These are phyloP conservation scores for Empidonax alnorum DNA, from an alignment of 2,113 vertebrate species.

Conservation along the genomic window DNA sequence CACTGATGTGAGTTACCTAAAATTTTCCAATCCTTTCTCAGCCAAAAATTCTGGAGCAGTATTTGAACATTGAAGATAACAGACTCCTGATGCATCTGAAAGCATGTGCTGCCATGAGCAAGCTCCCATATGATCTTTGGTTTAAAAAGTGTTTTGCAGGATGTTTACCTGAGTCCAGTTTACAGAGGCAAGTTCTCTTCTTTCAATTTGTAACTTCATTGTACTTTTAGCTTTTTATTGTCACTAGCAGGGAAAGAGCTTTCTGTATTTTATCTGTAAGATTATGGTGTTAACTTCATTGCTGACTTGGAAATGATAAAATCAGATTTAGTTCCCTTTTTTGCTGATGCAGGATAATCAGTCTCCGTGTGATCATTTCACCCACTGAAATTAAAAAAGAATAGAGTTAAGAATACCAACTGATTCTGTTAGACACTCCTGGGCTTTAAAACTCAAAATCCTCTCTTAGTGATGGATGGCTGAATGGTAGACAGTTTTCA, in stretches of 20 bases:
- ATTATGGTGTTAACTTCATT: background rate
- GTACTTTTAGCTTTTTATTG: background rate
- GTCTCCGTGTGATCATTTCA: background rate
- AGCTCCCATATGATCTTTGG: constrained; percentile 90
- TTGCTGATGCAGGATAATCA: background rate
- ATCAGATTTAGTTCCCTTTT: background rate
- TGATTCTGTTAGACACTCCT: background rate
- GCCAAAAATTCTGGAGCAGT: constrained; percentile 95
- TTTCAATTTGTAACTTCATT: background rate
- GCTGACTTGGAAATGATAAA: background rate
- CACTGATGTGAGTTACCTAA: background rate
- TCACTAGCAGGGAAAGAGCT: background rate
- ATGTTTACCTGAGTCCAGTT: constrained; percentile 93
- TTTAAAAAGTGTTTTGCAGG: constrained; percentile 94
- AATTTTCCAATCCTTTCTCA: constrained; percentile 57
- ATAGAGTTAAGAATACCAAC: background rate
- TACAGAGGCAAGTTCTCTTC: constrained; percentile 85
- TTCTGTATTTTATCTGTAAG: background rate
- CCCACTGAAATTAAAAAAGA: background rate
- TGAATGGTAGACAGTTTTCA: background rate
- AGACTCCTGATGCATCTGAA: constrained; percentile 88
- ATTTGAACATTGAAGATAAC: constrained; percentile 90
- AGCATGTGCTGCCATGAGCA: constrained; percentile 75
- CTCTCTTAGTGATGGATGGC: background rate
- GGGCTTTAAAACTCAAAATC: background rate